Conservation (phyloP, 53 echinoderm and acorn worm species). For the Zoroaster sp. region DNA sequence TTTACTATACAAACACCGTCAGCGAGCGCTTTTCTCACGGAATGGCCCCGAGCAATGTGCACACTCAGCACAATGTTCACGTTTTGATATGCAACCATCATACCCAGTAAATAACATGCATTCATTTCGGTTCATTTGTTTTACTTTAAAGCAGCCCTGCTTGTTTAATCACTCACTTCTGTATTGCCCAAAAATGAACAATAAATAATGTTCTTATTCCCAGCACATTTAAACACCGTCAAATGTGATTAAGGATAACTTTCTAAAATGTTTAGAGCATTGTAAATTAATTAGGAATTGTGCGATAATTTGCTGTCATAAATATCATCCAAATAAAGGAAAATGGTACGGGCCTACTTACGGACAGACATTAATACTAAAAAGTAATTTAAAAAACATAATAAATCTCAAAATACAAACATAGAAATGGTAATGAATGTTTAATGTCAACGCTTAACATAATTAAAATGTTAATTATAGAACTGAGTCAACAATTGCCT, state of each 20-base stretch:
- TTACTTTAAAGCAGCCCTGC: not conserved
- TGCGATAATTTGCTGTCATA: too few relatives aligned
- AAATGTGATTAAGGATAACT: not conserved
- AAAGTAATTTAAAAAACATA: too few relatives aligned
- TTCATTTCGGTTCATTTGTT: conserved; percentile 18
- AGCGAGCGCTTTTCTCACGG: conserved; percentile 33
- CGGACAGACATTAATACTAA: too few relatives aligned
- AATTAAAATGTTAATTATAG: too few relatives aligned
- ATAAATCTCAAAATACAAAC: too few relatives aligned
- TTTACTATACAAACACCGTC: conserved; percentile 32
- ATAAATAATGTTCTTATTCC: not conserved
- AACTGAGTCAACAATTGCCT: too few relatives aligned
- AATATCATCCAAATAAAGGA: too few relatives aligned
- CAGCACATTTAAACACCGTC: not conserved
- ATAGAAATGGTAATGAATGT: too few relatives aligned
- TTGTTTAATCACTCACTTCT: conserved; percentile 12
- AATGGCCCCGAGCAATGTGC: conserved; percentile 26
- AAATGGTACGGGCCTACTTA: too few relatives aligned
- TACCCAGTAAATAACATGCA: not conserved
- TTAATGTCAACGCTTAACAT: too few relatives aligned
- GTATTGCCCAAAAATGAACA: not conserved
- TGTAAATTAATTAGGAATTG: too few relatives aligned
- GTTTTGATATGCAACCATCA: not conserved
- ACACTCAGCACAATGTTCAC: not conserved
- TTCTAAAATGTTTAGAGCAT: too few relatives aligned